phyloP scores from a whole-genome alignment of 2,888 invertebrate species.

The Dynastes grantii region DNA sequence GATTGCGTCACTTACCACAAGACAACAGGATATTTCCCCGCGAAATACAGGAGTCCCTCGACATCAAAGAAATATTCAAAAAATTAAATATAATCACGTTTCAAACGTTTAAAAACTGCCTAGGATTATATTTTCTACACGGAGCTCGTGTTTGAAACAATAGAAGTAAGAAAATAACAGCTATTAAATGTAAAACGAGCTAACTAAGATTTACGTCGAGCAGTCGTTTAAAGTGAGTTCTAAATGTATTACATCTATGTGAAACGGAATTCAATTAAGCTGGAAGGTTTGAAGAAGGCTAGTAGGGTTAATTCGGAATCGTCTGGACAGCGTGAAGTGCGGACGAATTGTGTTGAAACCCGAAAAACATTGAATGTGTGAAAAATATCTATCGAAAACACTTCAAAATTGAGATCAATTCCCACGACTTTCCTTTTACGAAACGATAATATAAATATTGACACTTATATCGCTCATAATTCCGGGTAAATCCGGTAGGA shows the following conservation, averaged over 20 bases:
- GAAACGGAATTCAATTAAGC: constrained; percentile 28
- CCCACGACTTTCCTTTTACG: no score
- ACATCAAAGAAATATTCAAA: not conserved
- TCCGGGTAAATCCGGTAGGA: not conserved
- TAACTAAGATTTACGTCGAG: not conserved
- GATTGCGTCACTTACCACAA: constrained; percentile 2
- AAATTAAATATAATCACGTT: constrained; percentile 6
- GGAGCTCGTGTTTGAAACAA: constrained; percentile 27
- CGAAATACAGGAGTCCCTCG: constrained; percentile 1
- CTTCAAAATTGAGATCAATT: no score
- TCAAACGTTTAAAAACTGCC: not conserved
- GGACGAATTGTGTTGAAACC: constrained; percentile 5
- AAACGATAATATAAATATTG: not conserved
- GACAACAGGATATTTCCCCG: constrained; percentile 6
- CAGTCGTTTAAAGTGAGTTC: not conserved
- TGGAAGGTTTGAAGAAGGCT: constrained; percentile 6
- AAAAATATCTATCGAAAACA: not conserved
- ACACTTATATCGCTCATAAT: not conserved
- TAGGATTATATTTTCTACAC: not conserved
- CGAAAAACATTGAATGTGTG: not conserved
- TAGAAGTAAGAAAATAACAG: constrained; percentile 10
- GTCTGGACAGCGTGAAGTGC: not conserved
- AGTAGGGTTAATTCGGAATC: not conserved
- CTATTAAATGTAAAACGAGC: not conserved
- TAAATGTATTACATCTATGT: constrained; percentile 35